Percentiles rank a stretch among this genome's conserved stretches.
These are phyloP conservation scores for Acanthosepion pharaonis DNA, from an alignment of 2,888 invertebrate species.

Conservation along the genomic window DNA sequence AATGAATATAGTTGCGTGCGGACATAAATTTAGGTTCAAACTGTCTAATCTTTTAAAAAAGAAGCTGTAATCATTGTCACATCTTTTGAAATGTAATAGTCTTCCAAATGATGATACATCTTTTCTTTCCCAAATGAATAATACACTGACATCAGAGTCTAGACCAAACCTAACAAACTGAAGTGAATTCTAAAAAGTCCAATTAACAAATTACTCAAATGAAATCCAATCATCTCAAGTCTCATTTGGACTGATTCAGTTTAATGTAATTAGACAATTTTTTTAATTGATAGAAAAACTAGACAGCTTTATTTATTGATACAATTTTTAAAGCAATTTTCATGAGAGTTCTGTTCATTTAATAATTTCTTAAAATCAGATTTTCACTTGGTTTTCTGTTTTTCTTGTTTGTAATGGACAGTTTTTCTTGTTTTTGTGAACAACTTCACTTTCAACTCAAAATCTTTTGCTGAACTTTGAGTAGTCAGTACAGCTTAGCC, in stretches of 20 bases:
- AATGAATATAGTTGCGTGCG: too few species aligned
- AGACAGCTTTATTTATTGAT: conserved; percentile 6
- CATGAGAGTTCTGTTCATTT: not conserved
- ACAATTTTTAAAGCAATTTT: not conserved
- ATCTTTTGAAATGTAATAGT: not conserved
- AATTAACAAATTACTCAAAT: conserved; percentile 33
- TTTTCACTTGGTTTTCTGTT: not conserved
- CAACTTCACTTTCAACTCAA: not conserved
- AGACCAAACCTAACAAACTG: not conserved
- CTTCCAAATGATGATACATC: not conserved
- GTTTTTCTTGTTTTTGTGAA: not conserved
- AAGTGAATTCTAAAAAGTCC: conserved; percentile 21
- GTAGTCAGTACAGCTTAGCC: not conserved
- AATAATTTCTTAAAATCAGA: not conserved
- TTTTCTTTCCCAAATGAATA: not conserved
- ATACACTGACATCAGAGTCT: not conserved
- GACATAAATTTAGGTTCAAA: not conserved
- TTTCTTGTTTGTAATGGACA: not conserved
- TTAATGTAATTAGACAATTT: not conserved
- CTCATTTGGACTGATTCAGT: not conserved
- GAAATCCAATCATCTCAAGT: not conserved
- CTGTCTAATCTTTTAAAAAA: not conserved
- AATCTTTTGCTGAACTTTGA: not conserved
- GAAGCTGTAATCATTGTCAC: not conserved
- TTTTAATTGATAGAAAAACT: conserved; percentile 18